Conservation (phyloP, 2,113 vertebrate genomes). For the Pelecanus crispus region DNA sequence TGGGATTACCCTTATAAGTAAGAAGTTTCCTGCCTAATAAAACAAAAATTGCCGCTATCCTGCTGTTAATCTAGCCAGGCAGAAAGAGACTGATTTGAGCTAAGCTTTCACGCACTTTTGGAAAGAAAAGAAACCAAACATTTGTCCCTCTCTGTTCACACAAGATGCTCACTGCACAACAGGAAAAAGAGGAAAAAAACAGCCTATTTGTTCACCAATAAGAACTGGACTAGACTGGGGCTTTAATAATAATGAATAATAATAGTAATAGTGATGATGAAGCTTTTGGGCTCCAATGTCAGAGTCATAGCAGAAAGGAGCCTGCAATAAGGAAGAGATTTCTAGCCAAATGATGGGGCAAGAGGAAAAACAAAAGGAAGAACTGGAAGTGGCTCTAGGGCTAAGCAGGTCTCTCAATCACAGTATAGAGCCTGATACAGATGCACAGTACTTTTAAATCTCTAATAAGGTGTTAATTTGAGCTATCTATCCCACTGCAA, state of each 20-base stretch:
- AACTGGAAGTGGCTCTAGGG: neutral
- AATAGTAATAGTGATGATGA: neutral
- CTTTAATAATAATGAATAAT: neutral
- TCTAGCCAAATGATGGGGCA: neutral
- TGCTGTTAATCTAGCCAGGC: neutral
- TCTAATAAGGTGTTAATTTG: neutral
- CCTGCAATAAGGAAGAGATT: neutral
- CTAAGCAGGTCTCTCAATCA: neutral
- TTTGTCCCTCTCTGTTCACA: neutral
- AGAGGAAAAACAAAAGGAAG: neutral
- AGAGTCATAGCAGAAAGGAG: neutral
- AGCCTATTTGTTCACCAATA: neutral
- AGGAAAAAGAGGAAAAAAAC: neutral
- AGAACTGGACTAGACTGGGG: neutral
- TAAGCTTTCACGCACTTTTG: neutral
- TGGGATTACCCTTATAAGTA: neutral
- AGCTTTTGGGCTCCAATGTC: neutral
- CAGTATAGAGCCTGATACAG: neutral
- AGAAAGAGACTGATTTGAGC: neutral
- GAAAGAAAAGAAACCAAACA: constrained; percentile 10
- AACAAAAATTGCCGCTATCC: constrained; percentile 22
- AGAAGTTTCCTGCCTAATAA: constrained; percentile 10
- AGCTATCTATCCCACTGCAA: neutral
- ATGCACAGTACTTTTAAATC: neutral
- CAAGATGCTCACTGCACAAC: neutral